A percentile compares a stretch with the other conserved stretches of the same genome.
These are phyloP conservation scores for Eucera pruinosa DNA, from an alignment of 2,888 invertebrate genomes.

Conservation along the genomic window DNA sequence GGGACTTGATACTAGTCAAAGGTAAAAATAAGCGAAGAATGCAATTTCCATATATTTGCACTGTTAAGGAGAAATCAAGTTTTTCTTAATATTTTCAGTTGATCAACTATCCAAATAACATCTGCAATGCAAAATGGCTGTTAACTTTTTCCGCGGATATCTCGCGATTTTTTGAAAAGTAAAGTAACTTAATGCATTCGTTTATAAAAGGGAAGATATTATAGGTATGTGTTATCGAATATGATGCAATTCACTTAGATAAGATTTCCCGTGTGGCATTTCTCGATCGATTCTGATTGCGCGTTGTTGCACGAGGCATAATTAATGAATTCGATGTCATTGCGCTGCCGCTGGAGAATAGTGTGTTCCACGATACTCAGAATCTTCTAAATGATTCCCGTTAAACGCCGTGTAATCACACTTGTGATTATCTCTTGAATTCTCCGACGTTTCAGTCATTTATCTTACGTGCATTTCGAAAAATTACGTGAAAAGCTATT, in stretches of 20 bases:
- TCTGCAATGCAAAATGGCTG: not conserved
- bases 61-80: not conserved
- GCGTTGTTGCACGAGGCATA: conserved; percentile 15
- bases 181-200: not conserved
- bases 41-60: not conserved
- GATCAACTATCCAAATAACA: not conserved
- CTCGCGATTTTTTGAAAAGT: not conserved
- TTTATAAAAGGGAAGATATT: not conserved
- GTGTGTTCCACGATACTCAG: conserved; percentile 12
- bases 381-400: not conserved
- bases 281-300: conserved; percentile 24
- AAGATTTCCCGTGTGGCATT: conserved; percentile 1
- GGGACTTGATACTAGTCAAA: not conserved
- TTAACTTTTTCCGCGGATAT: not conserved
- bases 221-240: conserved; percentile 10
- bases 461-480: not conserved
- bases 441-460: not conserved
- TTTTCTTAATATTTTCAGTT: not conserved
- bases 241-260: conserved; percentile 16
- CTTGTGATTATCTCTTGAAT: not conserved
- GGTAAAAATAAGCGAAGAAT: not conserved
- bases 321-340: conserved; percentile 27
- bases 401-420: not conserved
- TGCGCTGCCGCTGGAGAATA: conserved; percentile 6
- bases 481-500: not conserved